Evolutionary conservation across 2,888 invertebrate species (phyloP).

Genomic region (Abscondita cerata): DNA sequence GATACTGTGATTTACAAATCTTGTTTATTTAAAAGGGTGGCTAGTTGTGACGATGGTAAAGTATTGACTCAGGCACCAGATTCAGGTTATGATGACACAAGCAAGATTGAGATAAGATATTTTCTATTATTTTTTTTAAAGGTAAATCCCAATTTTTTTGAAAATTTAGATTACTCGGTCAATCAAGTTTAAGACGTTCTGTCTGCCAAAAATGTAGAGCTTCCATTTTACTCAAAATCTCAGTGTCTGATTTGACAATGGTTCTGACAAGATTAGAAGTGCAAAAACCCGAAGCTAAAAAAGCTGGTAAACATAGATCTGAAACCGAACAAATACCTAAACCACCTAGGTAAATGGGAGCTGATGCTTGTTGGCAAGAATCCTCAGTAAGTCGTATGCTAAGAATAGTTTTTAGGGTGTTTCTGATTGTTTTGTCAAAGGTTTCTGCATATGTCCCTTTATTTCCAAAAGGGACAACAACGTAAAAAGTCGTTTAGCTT

Average conservation of each 20-base stretch:
- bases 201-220: not conserved
- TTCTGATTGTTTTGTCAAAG: not conserved
- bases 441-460: not conserved
- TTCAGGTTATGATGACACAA: no score
- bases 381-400: not conserved
- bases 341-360: not conserved
- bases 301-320: not conserved
- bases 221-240: not conserved
- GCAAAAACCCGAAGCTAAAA: not conserved
- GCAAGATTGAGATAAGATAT: not conserved
- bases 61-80: no score
- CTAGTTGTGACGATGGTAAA: no score
- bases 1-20: no score
- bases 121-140: not conserved
- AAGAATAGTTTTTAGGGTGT: not conserved
- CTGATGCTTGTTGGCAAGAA: not conserved
- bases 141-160: not conserved
- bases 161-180: not conserved
- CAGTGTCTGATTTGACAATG: no score
- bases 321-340: not conserved
- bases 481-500: not conserved
- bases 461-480: slow-evolving; percentile 9
- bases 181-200: not conserved
- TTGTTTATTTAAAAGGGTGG: no score
- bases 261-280: not conserved